A percentile compares a stretch with the other conserved stretches of the same genome.
Evolutionary conservation across 2,113 vertebrate genomes (phyloP).

Genomic region (Vimba vimba): DNA sequence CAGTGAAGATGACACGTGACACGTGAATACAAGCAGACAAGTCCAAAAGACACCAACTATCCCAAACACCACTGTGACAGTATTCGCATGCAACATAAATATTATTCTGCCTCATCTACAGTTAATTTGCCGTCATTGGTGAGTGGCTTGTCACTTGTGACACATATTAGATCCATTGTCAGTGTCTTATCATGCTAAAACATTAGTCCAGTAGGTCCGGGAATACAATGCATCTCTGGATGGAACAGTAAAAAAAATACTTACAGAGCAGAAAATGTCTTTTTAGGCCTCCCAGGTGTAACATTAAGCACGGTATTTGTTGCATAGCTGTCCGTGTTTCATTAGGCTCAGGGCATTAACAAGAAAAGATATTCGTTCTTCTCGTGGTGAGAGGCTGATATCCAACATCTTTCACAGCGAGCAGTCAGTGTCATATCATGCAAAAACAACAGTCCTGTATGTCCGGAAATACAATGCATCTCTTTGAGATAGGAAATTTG

Average conservation of each 20-base stretch:
- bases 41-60: no score
- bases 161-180: slow-evolving; percentile 32
- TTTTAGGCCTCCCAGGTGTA: neutral
- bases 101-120: neutral
- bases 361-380: slow-evolving; percentile 42
- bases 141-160: slow-evolving; percentile 19
- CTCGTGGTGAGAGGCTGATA: slow-evolving; percentile 12
- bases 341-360: slow-evolving; percentile 42
- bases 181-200: slow-evolving; percentile 19
- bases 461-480: neutral
- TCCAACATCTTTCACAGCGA: slow-evolving; percentile 8
- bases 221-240: neutral
- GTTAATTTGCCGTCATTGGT: neutral
- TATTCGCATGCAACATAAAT: slow-evolving; percentile 27
- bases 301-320: neutral
- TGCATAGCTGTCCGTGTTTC: neutral
- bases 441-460: neutral
- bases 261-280: no score
- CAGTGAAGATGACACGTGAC: no score
- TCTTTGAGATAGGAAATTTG: neutral
- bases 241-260: neutral
- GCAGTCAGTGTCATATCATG: neutral
- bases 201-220: slow-evolving; percentile 1
- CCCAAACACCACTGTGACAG: no score
- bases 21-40: no score